Conservation (phyloP, 2,113 vertebrate species). For the Calonectris borealis region DNA sequence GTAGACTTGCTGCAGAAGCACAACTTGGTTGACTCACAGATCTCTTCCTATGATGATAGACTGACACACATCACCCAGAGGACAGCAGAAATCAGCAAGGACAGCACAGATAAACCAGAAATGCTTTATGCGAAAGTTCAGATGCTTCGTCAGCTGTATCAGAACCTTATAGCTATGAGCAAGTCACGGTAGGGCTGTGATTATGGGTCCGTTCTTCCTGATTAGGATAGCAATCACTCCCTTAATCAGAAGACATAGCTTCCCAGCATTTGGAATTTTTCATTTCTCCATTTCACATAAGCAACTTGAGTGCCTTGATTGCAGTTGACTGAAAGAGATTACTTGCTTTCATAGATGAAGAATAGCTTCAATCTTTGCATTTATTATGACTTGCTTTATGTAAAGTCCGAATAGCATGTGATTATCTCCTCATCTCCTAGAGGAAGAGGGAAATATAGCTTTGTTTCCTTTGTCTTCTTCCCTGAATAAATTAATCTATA, state of each 20-base stretch:
- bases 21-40: conserved; percentile 81
- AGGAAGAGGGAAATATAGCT: neutral
- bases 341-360: neutral
- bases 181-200: conserved; percentile 77
- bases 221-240: neutral
- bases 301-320: neutral
- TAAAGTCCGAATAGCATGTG: neutral
- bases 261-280: neutral
- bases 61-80: conserved; percentile 69
- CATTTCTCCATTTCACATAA: neutral
- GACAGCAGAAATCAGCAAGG: conserved; percentile 61
- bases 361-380: neutral
- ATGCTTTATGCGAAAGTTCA: conserved; percentile 78
- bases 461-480: neutral
- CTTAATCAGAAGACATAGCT: neutral
- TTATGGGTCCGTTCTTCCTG: neutral
- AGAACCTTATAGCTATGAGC: conserved; percentile 76
- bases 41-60: conserved; percentile 78
- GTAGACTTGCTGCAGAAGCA: conserved; percentile 86
- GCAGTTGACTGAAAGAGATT: neutral
- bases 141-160: conserved; percentile 77
- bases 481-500: neutral
- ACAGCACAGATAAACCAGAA: conserved; percentile 53
- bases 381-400: neutral
- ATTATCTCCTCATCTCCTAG: neutral